These are phyloP conservation scores for Aspidoscelis tigris DNA, from an alignment of 2,113 vertebrate genomes.

Conservation along the genomic window DNA sequence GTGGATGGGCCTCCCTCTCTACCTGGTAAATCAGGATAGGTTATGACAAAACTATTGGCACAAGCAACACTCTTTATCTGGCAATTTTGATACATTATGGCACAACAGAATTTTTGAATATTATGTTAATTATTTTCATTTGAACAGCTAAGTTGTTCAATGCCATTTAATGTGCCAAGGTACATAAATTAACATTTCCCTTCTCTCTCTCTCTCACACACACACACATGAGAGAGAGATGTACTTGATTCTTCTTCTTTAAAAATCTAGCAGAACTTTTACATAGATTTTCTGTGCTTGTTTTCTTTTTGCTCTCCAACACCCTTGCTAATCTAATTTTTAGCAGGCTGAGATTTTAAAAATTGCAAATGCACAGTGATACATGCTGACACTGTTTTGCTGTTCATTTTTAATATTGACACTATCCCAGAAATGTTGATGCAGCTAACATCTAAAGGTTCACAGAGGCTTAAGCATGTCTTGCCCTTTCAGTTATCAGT, in stretches of 20 bases:
- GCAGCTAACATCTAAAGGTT: not conserved
- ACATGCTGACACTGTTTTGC: not conserved
- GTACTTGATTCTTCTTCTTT: not conserved
- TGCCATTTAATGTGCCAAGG: not conserved
- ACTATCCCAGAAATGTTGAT: not conserved
- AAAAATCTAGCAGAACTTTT: not conserved
- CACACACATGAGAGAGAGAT: not conserved
- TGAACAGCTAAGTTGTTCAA: not conserved
- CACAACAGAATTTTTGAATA: not conserved
- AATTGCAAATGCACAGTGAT: not conserved
- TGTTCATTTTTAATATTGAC: conserved; percentile 20
- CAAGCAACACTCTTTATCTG: not conserved
- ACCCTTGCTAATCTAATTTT: not conserved
- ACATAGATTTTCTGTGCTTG: not conserved
- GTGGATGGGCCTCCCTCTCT: too few relatives aligned
- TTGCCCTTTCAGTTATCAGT: not conserved
- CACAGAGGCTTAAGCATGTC: not conserved
- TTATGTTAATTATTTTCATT: not conserved
- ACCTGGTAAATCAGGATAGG: not conserved
- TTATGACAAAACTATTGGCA: not conserved
- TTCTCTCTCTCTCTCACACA: accelerated
- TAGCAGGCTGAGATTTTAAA: not conserved
- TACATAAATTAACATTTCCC: not conserved
- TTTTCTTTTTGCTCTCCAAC: not conserved
- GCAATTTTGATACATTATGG: not conserved